Conservation (phyloP, 1,140 invertebrate species). For the Hypsibius dujardini region DNA sequence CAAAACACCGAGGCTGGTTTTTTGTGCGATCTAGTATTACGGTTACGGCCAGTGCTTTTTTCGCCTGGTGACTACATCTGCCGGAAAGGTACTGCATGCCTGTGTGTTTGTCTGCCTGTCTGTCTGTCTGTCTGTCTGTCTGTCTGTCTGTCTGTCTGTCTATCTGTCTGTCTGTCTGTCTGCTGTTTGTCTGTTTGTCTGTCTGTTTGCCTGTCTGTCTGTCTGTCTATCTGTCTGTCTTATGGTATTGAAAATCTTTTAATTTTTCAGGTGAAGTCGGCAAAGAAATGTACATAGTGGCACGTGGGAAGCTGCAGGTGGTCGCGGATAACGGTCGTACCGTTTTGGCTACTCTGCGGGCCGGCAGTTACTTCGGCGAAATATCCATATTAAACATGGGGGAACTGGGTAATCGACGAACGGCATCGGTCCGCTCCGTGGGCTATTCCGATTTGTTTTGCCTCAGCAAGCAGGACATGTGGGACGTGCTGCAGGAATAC, state of each 20-base stretch:
- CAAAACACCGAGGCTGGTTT: constrained; percentile 97
- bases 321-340: constrained; percentile 91
- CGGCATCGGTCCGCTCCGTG: constrained; percentile 84
- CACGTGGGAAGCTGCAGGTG: constrained; percentile 81
- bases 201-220: too few species aligned
- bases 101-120: too few species aligned
- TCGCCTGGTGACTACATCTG: constrained; percentile 97
- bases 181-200: too few species aligned
- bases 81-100: constrained; percentile 58
- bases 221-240: too few species aligned
- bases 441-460: constrained; percentile 97
- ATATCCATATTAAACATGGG: constrained; percentile 99
- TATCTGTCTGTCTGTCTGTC: too few species aligned
- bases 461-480: constrained; percentile 95
- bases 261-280: constrained; percentile 71
- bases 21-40: constrained; percentile 82
- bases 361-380: constrained; percentile 97
- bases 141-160: too few species aligned
- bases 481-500: constrained; percentile 97
- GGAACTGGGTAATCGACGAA: constrained; percentile 89
- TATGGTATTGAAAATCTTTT: too few species aligned
- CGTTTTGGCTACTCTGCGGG: constrained; percentile 82
- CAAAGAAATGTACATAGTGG: constrained; percentile 98
- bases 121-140: too few species aligned
- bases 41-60: constrained; percentile 81